Conservation (phyloP, 2,797 vertebrate species). For the Sebastes hopkinsi region DNA sequence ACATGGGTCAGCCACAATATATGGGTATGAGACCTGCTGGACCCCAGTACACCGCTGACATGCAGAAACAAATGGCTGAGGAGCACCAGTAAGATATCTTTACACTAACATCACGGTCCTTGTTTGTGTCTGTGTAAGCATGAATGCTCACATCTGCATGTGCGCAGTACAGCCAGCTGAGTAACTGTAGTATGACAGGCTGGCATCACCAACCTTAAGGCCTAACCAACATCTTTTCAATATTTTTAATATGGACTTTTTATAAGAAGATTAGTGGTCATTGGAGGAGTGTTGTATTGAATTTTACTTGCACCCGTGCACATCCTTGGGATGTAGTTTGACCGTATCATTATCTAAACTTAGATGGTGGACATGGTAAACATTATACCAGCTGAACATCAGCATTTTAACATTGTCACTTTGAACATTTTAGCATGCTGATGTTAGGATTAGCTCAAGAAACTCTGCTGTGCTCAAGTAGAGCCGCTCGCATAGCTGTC, state of each 20-base stretch:
- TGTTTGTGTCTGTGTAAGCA: neutral
- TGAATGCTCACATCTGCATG: neutral
- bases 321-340: neutral
- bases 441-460: neutral
- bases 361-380: neutral
- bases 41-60: constrained; percentile 91
- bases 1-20: constrained; percentile 91
- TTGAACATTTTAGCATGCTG: neutral
- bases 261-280: neutral
- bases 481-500: neutral
- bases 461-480: neutral
- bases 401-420: neutral
- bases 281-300: neutral
- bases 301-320: too few species aligned
- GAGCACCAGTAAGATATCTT: constrained; percentile 92
- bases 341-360: neutral
- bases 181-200: neutral
- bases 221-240: neutral
- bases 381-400: neutral
- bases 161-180: neutral
- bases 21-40: constrained; percentile 91
- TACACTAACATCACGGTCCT: neutral
- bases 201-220: neutral
- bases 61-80: constrained; percentile 98
- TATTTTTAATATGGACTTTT: neutral